phyloP scores from a whole-genome alignment of 2,888 invertebrate species.

The Patella ulyssiponensis region DNA sequence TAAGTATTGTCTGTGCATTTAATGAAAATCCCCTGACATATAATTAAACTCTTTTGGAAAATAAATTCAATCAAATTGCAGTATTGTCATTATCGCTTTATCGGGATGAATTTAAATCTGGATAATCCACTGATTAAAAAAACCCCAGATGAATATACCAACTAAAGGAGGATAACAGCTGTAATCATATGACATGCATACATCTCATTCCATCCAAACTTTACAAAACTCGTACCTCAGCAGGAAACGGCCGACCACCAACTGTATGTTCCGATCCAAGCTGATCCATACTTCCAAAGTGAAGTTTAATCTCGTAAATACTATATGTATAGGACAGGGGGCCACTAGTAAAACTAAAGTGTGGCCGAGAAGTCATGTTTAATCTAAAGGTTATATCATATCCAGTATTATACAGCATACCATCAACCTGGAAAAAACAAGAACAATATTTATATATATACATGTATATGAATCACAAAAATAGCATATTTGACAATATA shows the following conservation, averaged over 20 bases:
- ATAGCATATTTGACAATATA: too few relatives aligned
- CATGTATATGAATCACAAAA: too few relatives aligned
- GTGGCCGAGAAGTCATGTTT: constrained; percentile 73
- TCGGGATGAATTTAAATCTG: too few relatives aligned
- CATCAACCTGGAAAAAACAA: constrained; percentile 81
- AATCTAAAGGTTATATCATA: constrained; percentile 94
- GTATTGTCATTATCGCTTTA: too few relatives aligned
- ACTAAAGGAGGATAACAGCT: too few relatives aligned
- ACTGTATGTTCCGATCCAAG: constrained; percentile 97
- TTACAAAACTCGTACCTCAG: constrained; percentile 83
- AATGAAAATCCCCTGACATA: too few relatives aligned
- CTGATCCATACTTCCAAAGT: constrained; percentile 81
- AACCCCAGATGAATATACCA: too few relatives aligned
- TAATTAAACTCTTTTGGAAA: too few relatives aligned
- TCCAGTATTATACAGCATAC: constrained; percentile 91
- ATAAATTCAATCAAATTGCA: too few relatives aligned
- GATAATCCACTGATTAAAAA: too few relatives aligned
- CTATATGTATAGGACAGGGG: constrained; percentile 91
- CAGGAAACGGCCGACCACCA: constrained; percentile 95
- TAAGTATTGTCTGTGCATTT: too few relatives aligned
- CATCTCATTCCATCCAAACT: not conserved
- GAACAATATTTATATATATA: too few relatives aligned
- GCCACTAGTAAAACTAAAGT: constrained; percentile 91
- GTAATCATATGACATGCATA: not conserved
- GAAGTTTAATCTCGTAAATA: constrained; percentile 90